phyloP scores from a whole-genome alignment of 2,888 invertebrate species.

The Euphydryas editha region DNA sequence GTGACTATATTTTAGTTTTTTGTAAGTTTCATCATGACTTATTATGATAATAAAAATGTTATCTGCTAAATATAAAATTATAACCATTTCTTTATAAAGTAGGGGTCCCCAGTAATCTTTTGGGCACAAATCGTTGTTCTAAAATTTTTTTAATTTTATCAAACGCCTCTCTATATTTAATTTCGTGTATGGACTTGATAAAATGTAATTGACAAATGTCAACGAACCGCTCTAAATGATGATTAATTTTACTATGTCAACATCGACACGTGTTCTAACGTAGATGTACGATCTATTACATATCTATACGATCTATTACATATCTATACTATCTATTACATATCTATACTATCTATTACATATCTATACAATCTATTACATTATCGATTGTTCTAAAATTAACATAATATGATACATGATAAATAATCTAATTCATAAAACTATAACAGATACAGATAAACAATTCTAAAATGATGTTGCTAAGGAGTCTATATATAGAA shows the following conservation, averaged over 20 bases:
- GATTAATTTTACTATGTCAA: conserved; percentile 20
- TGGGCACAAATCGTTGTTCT: neutral
- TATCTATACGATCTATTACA: neutral
- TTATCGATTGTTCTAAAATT: too few relatives aligned
- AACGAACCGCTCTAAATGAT: conserved; percentile 19
- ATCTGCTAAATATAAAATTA: neutral
- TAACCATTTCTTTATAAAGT: neutral
- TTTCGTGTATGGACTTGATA: conserved; percentile 1
- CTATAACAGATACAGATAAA: too few relatives aligned
- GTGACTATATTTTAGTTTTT: too few relatives aligned
- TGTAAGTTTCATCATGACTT: too few relatives aligned
- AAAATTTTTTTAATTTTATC: neutral
- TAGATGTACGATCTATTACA: conserved; percentile 4
- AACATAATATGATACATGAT: too few relatives aligned
- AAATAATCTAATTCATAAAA: too few relatives aligned
- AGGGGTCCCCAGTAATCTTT: neutral
- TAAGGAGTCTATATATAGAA: too few relatives aligned
- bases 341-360: too few relatives aligned
- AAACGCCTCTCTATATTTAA: neutral
- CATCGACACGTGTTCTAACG: conserved; percentile 15
- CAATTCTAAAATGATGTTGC: too few relatives aligned
- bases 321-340: neutral
- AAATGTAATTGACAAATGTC: conserved; percentile 15
- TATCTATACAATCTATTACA: too few relatives aligned
- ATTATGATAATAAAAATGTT: neutral